Percentiles rank a stretch among this genome's conserved stretches.
Conservation (phyloP, 2,797 vertebrate genomes). For the Pteronotus mesoamericanus region DNA sequence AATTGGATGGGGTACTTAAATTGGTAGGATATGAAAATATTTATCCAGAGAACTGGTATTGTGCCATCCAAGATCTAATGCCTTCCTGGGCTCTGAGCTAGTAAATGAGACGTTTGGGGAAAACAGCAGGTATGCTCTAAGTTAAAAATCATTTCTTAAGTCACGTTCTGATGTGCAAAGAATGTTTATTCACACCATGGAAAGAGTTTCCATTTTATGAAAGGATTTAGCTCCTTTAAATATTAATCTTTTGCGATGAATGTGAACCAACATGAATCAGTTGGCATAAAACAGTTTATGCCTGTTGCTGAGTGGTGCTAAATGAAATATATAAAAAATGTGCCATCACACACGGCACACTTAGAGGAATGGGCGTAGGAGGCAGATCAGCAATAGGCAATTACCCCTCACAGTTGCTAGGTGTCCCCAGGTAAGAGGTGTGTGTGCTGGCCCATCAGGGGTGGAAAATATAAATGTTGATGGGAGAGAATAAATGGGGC, state of each 20-base stretch:
- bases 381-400: not conserved
- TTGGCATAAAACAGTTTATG: not conserved
- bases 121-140: not conserved
- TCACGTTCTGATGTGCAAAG: not conserved
- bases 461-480: not conserved
- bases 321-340: not conserved
- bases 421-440: not conserved
- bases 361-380: not conserved
- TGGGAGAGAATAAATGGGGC: not conserved
- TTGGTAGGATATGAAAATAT: slow-evolving; percentile 17
- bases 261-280: not conserved
- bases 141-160: slow-evolving; percentile 33
- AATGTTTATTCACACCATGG: not conserved
- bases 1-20: not conserved
- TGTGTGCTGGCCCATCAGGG: too few species aligned
- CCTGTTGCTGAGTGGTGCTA: not conserved
- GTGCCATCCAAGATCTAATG: not conserved
- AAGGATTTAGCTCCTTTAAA: not conserved
- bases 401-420: not conserved
- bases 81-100: not conserved
- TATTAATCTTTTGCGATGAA: not conserved
- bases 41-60: not conserved
- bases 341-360: not conserved
- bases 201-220: not conserved
- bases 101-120: not conserved